Conservation (phyloP, 2,888 invertebrate genomes). For the Pyralis farinalis region DNA sequence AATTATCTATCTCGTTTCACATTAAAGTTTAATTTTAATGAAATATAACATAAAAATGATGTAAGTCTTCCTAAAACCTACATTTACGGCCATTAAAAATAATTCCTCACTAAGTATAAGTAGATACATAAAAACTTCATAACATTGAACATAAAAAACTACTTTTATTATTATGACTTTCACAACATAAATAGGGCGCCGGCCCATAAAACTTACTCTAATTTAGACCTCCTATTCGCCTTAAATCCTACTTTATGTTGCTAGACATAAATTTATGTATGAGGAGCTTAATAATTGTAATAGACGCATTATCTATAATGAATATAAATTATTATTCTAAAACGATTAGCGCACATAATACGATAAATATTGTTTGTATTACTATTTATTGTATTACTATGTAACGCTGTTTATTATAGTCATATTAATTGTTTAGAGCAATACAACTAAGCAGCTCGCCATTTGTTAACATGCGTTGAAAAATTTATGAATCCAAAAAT, state of each 20-base stretch:
- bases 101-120: conserved; percentile 8
- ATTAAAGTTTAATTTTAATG: too few relatives aligned
- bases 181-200: conserved; percentile 16
- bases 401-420: too few relatives aligned
- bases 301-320: neutral
- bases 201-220: conserved; percentile 14
- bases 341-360: too few relatives aligned
- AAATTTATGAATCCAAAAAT: too few relatives aligned
- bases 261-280: neutral
- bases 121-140: conserved; percentile 10
- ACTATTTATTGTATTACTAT: too few relatives aligned
- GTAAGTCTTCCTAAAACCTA: neutral
- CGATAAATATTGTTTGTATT: too few relatives aligned
- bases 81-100: conserved; percentile 6
- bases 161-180: conserved; percentile 20
- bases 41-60: too few relatives aligned
- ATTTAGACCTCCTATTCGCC: conserved; percentile 4
- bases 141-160: conserved; percentile 13
- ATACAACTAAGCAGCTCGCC: too few relatives aligned
- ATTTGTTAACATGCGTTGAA: too few relatives aligned
- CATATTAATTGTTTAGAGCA: too few relatives aligned
- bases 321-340: too few relatives aligned
- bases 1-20: too few relatives aligned
- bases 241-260: conserved; percentile 6
- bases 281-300: neutral